These are phyloP conservation scores for Bruchidius siliquastri DNA, from an alignment of 2,888 invertebrate species.

Conservation along the genomic window DNA sequence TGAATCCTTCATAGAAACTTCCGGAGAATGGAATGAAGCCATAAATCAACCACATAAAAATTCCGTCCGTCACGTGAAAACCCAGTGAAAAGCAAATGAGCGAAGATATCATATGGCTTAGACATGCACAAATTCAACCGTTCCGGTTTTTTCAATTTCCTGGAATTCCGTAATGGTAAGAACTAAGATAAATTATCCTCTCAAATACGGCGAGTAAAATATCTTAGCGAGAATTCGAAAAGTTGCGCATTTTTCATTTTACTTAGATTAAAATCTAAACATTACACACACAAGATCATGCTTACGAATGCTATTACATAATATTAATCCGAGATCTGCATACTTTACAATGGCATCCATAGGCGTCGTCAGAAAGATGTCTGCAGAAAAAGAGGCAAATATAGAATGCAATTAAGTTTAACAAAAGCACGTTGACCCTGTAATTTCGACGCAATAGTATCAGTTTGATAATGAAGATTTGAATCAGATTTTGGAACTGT, in stretches of 20 bases:
- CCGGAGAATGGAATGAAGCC: not conserved
- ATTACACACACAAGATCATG: conserved; percentile 8
- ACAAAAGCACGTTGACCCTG: too few species aligned
- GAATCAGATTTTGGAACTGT: too few species aligned
- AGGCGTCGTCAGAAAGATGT: not conserved
- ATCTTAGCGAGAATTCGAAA: not conserved
- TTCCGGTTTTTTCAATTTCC: not conserved
- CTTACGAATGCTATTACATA: conserved; percentile 8
- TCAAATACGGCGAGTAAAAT: not conserved
- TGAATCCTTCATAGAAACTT: not conserved
- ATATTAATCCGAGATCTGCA: conserved; percentile 1
- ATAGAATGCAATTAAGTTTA: too few species aligned
- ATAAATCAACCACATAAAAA: not conserved
- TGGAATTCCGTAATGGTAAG: not conserved
- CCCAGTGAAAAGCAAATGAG: not conserved
- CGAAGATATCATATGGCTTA: not conserved
- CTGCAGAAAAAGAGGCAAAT: too few species aligned
- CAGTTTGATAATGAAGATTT: too few species aligned
- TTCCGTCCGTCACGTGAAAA: not conserved
- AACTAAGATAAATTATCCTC: not conserved
- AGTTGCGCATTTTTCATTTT: conserved; percentile 10
- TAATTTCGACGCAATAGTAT: too few species aligned
- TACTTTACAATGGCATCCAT: not conserved
- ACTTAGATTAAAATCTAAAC: conserved; percentile 9
- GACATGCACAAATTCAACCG: not conserved